Base-by-base conservation (phyloP, 2,888 invertebrate genomes). In the Arctia plantaginis region DNA sequence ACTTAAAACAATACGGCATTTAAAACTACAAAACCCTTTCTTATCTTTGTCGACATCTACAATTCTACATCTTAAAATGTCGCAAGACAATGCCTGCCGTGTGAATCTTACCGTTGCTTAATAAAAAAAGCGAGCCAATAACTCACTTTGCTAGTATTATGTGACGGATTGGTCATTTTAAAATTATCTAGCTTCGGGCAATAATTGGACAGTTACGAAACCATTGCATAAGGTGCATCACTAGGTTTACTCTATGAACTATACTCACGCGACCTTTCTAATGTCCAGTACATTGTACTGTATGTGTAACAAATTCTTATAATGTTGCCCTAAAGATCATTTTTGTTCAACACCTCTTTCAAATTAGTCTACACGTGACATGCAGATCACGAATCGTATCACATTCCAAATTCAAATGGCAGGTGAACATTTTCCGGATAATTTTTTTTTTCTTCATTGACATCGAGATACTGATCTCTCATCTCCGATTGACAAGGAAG, bases 1-100 rank as follows among this genome's bases (percentile, higher is more conserved):
- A 88, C 87, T 86, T 80, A 88, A 92, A 90, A 95, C 94, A 95
- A 94, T 94, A 91, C 90, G 83, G 88, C 90, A 91, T 94, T 90
- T 92, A 91, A 91, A 90, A 89, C 83, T 90, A 93, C 93, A 93
- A 92, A 93, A 90, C 93, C 93, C 91, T 93, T 93, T 90, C 89
- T 92, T 94, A 93, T 94, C 93, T 90, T 74, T 77, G 87, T 83
- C 87, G 87, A 89, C 88, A 91, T 93, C 91, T 82, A 91, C 62
- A 62, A 62, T 62, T 62, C 62, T 62, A 62, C 90, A 93, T 91
- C 89, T 80, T 89, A 83, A 86, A 88, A 87, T 94, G 94, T 94
- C 93, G 93, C 93, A 93, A 93, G 88, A 81, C 77, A 82, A 87
- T 91, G 89, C 90, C 94, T 91, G 88, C 91, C 94, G 95, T 95